These are phyloP conservation scores for Epinephelus awoara DNA, from an alignment of 2,797 vertebrate species.

Conservation along the genomic window DNA sequence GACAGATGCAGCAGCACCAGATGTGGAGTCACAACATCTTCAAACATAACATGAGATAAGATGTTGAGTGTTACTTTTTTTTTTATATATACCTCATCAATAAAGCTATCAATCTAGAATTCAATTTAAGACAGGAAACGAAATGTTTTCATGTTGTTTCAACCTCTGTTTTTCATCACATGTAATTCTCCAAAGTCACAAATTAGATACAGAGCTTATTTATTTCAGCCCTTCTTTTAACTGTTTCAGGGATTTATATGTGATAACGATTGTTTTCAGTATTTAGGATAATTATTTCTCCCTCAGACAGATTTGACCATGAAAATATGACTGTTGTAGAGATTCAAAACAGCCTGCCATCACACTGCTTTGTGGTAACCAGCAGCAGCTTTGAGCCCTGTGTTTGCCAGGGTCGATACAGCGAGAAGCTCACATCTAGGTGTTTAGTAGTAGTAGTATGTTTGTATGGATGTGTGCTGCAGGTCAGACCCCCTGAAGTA, in stretches of 20 bases:
- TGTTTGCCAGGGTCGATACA: not conserved
- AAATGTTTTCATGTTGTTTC: not conserved
- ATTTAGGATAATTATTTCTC: slow-evolving; percentile 21
- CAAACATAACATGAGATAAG: slow-evolving; percentile 2
- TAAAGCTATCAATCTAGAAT: slow-evolving; percentile 7
- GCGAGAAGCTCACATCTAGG: not conserved
- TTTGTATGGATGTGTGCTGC: slow-evolving; percentile 4
- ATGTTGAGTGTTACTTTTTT: too few species aligned
- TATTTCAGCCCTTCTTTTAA: slow-evolving; percentile 14
- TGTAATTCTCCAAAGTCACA: slow-evolving; percentile 5
- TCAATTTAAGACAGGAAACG: not conserved
- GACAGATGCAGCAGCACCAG: slow-evolving; percentile 14
- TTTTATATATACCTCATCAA: too few species aligned
- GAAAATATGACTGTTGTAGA: slow-evolving; percentile 14
- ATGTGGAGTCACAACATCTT: slow-evolving; percentile 10
- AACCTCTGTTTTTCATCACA: slow-evolving; percentile 17
- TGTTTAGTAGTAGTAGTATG: not conserved
- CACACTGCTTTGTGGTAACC: not conserved
- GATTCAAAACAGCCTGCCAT: slow-evolving; percentile 27
- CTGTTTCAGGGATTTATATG: slow-evolving; percentile 1
- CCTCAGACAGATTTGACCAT: slow-evolving; percentile 19
- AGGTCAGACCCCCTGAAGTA: not conserved
- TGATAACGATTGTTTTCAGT: slow-evolving; percentile 17
- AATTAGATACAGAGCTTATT: slow-evolving; percentile 16
- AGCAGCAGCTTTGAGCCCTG: not conserved